Conservation (phyloP, 30 jellyfish, hydroid and myxozoan species). For the Haliclystus octoradiatus region DNA sequence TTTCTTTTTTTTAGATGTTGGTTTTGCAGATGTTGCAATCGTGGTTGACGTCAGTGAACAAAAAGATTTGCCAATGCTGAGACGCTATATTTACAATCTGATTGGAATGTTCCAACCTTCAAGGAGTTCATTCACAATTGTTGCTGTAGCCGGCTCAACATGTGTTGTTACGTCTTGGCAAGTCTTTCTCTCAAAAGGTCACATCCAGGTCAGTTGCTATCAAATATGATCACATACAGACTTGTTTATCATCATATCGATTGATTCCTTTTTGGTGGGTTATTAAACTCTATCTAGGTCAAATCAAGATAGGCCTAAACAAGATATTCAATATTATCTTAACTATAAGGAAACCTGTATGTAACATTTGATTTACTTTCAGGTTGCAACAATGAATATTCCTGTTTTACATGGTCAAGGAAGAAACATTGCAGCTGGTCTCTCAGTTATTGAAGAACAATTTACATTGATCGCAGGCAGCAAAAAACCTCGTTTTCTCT, state of each 20-base stretch:
- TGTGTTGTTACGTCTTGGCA: constrained; percentile 39
- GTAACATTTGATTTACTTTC: too few relatives aligned
- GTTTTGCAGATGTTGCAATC: not conserved
- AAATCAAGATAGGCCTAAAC: too few relatives aligned
- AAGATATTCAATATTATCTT: too few relatives aligned
- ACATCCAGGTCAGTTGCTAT: not conserved
- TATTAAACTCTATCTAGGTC: too few relatives aligned
- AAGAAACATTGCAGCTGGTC: not conserved
- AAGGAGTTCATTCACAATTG: constrained; percentile 37
- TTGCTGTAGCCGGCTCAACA: constrained; percentile 43
- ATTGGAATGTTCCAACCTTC: constrained; percentile 59
- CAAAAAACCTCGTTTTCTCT: constrained; percentile 28
- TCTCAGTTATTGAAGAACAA: not conserved
- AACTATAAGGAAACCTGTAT: too few relatives aligned
- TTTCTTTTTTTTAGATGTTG: not conserved
- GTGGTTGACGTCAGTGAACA: not conserved
- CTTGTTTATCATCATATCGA: too few relatives aligned
- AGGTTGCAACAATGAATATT: not conserved
- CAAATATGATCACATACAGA: too few relatives aligned
- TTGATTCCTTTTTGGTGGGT: too few relatives aligned
- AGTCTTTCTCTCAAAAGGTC: constrained; percentile 3
- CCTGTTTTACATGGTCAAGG: not conserved
- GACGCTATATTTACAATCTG: constrained; percentile 4
- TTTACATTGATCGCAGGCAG: constrained; percentile 1
- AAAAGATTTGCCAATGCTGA: not conserved